phyloP scores from a whole-genome alignment of 2,113 vertebrate genomes.

The Mesoclemmys tuberculata region DNA sequence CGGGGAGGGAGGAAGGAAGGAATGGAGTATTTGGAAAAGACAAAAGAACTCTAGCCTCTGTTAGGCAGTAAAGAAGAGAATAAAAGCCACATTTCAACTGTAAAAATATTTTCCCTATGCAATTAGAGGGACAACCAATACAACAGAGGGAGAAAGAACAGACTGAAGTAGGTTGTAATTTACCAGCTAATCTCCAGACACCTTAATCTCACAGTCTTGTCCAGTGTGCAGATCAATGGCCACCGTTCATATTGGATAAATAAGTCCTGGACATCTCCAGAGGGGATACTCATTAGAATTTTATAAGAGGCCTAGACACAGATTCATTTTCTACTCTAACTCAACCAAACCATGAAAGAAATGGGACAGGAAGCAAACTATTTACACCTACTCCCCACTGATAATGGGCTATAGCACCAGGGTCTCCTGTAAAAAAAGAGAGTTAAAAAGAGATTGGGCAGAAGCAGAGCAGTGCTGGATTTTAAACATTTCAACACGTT shows the following conservation, averaged over 20 bases:
- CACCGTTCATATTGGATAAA: background rate
- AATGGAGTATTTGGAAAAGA: background rate
- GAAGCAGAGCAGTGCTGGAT: background rate
- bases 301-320: background rate
- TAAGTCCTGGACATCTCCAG: background rate
- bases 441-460: background rate
- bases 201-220: background rate
- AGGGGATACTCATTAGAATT: background rate
- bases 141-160: background rate
- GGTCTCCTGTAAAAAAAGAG: background rate
- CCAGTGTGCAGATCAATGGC: background rate
- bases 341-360: background rate
- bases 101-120: background rate
- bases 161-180: background rate
- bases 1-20: rapidly evolving
- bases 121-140: background rate
- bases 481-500: background rate
- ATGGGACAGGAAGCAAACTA: too few relatives aligned
- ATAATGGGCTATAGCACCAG: background rate
- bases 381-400: background rate
- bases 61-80: background rate
- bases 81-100: background rate
- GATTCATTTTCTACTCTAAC: background rate
- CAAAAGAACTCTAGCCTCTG: background rate
- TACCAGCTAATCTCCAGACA: background rate